These are phyloP conservation scores for Tolypeutes matacus DNA, from an alignment of 2,797 vertebrate genomes.

Conservation along the genomic window DNA sequence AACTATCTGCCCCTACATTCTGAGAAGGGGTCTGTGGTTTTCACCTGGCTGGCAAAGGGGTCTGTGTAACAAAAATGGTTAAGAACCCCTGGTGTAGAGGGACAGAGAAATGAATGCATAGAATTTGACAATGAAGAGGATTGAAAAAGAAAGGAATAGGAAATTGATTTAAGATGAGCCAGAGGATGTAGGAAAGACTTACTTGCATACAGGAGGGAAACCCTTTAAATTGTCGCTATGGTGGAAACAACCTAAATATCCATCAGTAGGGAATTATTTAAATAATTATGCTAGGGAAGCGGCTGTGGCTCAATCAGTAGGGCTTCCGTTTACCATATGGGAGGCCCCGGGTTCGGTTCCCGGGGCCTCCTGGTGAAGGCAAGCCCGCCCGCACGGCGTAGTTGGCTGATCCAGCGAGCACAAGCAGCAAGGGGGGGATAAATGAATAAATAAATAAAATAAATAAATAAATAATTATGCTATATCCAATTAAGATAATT, in stretches of 20 bases:
- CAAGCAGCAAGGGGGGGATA: too few relatives aligned
- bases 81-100: background rate
- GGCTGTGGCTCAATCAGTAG: too few relatives aligned
- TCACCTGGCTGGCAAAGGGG: too few relatives aligned
- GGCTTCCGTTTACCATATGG: too few relatives aligned
- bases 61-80: too few relatives aligned
- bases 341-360: too few relatives aligned
- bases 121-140: background rate
- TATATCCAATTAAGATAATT: slow-evolving; percentile 44
- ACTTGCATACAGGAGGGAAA: background rate
- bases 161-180: slow-evolving; percentile 9
- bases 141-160: slow-evolving; percentile 1
- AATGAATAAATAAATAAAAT: too few relatives aligned
- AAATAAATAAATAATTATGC: slow-evolving; percentile 7
- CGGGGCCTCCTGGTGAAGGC: too few relatives aligned
- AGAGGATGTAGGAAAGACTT: background rate
- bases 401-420: too few relatives aligned
- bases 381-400: too few relatives aligned
- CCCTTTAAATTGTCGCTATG: background rate
- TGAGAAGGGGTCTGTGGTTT: too few relatives aligned
- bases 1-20: too few relatives aligned
- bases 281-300: slow-evolving; percentile 2
- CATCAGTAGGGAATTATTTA: background rate
- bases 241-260: slow-evolving; percentile 25
- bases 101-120: background rate